phyloP scores from a whole-genome alignment of 2,888 invertebrate genomes.

The Protophormia terraenovae region DNA sequence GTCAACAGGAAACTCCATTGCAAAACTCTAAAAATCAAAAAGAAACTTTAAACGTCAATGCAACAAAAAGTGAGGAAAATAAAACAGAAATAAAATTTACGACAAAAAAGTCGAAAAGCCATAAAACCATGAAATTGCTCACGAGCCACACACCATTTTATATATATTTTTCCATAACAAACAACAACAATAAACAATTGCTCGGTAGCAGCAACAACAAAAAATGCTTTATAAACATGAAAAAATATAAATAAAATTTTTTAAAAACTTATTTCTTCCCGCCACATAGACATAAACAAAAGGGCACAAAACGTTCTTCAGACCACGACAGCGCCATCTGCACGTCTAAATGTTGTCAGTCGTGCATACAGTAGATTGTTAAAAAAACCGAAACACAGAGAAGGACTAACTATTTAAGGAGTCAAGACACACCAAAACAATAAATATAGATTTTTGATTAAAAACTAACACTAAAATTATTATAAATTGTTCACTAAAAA shows the following conservation, averaged over 20 bases:
- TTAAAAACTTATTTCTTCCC: slow-evolving; percentile 42
- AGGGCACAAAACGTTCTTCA: slow-evolving; percentile 43
- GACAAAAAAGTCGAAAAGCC: slow-evolving; percentile 63
- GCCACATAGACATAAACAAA: slow-evolving; percentile 14
- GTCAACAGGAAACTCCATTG: slow-evolving; percentile 36
- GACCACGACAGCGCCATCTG: slow-evolving; percentile 66
- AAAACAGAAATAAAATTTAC: slow-evolving; percentile 40
- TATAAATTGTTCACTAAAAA: too few relatives aligned
- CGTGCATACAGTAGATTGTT: slow-evolving; percentile 44
- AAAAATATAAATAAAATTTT: slow-evolving; percentile 35
- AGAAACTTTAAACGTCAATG: slow-evolving; percentile 38
- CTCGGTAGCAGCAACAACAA: neutral
- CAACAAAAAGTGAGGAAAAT: neutral
- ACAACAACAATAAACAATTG: slow-evolving; percentile 38
- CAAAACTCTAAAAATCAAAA: slow-evolving; percentile 13
- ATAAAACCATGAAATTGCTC: slow-evolving; percentile 70
- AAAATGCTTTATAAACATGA: slow-evolving; percentile 40
- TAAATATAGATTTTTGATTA: neutral
- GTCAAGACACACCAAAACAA: too few relatives aligned
- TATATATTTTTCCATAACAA: slow-evolving; percentile 10
- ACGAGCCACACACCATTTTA: slow-evolving; percentile 58
- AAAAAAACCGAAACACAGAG: neutral
- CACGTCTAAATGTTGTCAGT: slow-evolving; percentile 53
- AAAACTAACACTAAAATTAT: too few relatives aligned
- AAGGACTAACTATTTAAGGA: slow-evolving; percentile 20